Base-by-base conservation (phyloP, 2,888 invertebrate species). In the Gibbula magus region DNA sequence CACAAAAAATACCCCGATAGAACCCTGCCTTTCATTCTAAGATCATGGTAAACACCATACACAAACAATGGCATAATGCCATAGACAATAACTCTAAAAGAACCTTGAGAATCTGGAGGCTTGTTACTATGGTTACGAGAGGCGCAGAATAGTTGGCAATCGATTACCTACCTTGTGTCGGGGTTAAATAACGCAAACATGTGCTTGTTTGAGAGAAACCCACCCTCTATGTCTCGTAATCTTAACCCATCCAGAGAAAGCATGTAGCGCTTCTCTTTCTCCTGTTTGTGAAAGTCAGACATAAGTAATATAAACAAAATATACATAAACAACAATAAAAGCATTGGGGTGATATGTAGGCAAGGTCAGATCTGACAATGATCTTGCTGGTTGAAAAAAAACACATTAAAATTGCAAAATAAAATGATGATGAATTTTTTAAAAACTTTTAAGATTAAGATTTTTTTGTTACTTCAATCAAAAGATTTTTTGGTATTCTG, bases 211-310 rank as follows among this genome's bases (percentile, higher is more conserved):
- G 99, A 98, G 92, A 94, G 99, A 93, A 99, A 98, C 79, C 99
- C 97, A 93, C 98, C 97, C 93, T 99, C 99, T 86, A 99, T 95
- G 93, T 99, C 99, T 82, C 97, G 95, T 90, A 99, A 94, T 94
- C 98, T 99, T 87, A 99, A 95, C 78, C 97, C 98, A 94, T 99
- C 99, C 92, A 99, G 94, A 76, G 98, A 98, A 93, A 99, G 94
- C 99, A 99, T 99, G 94, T 98, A 99, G 93, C 99, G 99, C 95
- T 99, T 99, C 93, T 99, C 99, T 88, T 97, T 96, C 93, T 99
- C 99, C 85, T 85, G 51, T 39, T 20, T 80, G 56, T 52, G 53
- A 73, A 76, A 74, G 35, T 54, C 89, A 93, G 98, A 93, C 98
- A 98, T 76, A 98, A 97, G 93, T 73, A 54, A 54, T 53, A 45